These are phyloP conservation scores for Serrognathus titanus DNA, from an alignment of 2,888 invertebrate genomes.

Conservation along the genomic window DNA sequence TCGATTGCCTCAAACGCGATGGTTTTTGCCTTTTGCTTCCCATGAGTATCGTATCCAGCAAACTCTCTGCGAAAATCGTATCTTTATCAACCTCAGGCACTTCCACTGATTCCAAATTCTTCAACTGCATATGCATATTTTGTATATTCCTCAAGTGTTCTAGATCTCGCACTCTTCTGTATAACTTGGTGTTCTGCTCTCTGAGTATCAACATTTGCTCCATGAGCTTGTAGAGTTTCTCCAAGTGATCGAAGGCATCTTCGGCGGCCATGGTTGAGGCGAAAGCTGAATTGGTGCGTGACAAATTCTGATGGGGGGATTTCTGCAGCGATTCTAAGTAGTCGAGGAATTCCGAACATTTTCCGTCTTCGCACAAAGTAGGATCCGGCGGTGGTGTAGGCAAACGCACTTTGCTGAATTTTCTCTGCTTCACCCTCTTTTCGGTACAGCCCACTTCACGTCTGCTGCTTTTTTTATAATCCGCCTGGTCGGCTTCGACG, in stretches of 20 bases:
- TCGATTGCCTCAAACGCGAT: slow-evolving; percentile 48
- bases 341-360: slow-evolving; percentile 49
- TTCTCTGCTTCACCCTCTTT: slow-evolving; percentile 23
- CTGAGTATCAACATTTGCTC: slow-evolving; percentile 71
- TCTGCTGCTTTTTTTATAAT: slow-evolving; percentile 22
- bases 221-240: slow-evolving; percentile 71
- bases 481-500: background rate
- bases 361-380: slow-evolving; percentile 22
- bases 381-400: slow-evolving; percentile 52
- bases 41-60: slow-evolving; percentile 63
- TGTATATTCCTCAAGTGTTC: slow-evolving; percentile 67
- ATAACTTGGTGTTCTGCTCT: slow-evolving; percentile 67
- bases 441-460: slow-evolving; percentile 16
- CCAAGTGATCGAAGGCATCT: slow-evolving; percentile 74
- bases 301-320: slow-evolving; percentile 28
- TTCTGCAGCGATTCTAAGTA: slow-evolving; percentile 48
- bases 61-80: slow-evolving; percentile 58
- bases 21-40: slow-evolving; percentile 43
- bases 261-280: slow-evolving; percentile 57
- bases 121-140: slow-evolving; percentile 55
- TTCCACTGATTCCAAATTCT: slow-evolving; percentile 46
- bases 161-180: slow-evolving; percentile 66
- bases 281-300: slow-evolving; percentile 56
- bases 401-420: slow-evolving; percentile 36
- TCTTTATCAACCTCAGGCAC: slow-evolving; percentile 61